Base-by-base conservation (phyloP, 1,140 invertebrate species). In the Drosophila takahashii region DNA sequence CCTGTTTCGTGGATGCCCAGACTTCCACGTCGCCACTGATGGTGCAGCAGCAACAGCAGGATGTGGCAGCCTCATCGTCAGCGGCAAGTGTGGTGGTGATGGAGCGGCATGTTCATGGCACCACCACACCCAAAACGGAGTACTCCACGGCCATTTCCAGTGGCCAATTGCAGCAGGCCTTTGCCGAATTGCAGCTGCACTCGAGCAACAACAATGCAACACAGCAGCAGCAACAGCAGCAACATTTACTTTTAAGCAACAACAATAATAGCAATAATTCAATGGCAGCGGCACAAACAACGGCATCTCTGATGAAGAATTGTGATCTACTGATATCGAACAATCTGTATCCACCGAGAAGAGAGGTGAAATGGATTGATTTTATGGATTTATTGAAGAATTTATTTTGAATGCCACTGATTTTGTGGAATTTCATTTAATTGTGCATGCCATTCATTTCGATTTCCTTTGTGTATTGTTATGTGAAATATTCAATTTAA, bases 191-290 rank as follows among this genome's bases (percentile, higher is more conserved):
- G 62, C 87, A 90, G 47, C 54, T 60, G 8, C 83, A 79, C 27
- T 56, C 59, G 59, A 79, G 44, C 74, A 75, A 64, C 79, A 75
- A 66, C 45, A 70, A 75, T 51, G 41, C 42, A 29, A 47, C 51
- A 16, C 72, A 67, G 42, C 77, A 78, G 36, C 71, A 69, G 39
- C 67, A 67, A 26, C 79, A 67, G 41, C 80, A 79, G 50, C 89
- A 74, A 66, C 86, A 90, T 66, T 77, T 84, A 84, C 60, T 91
- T 70, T 72, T 91, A 86, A 91, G 80, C 71, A 91, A 90, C 85
- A 91, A 91, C 78, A 91, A 91, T 91, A 91, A 91, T 84, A 91
- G 81, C 83, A 90, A 90, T 89, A 90, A 89, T 85, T 85, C 77
- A 58, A 85, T 69, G 66, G 47, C 84, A 85, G 66, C 75, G 27